Conservation (phyloP, 2,888 invertebrate genomes). For the Thecocarcelia acutangulata region DNA sequence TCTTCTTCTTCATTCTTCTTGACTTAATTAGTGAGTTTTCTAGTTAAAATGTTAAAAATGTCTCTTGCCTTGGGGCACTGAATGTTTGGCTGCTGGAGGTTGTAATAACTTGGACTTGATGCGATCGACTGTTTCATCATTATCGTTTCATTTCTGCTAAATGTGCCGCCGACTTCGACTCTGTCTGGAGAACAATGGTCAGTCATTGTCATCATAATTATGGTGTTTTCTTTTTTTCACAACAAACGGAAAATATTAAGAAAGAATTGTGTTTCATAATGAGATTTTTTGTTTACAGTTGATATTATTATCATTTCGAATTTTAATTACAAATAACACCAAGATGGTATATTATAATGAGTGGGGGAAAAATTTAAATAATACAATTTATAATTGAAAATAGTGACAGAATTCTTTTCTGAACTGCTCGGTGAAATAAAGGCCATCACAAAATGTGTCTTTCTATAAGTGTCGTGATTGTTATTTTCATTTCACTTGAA, state of each 20-base stretch:
- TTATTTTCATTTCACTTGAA: too few species aligned
- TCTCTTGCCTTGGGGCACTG: not conserved
- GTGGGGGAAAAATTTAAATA: not conserved
- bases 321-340: not conserved
- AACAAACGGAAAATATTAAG: not conserved
- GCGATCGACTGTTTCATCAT: not conserved
- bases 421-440: too few species aligned
- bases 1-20: not conserved
- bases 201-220: conserved; percentile 36
- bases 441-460: too few species aligned
- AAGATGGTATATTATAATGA: not conserved
- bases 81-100: not conserved
- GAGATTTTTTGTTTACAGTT: not conserved
- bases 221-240: conserved; percentile 24
- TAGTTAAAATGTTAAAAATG: conserved; percentile 44
- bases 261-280: conserved; percentile 12
- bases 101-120: conserved; percentile 19
- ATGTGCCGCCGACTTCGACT: conserved; percentile 13
- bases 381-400: not conserved
- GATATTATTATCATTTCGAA: not conserved
- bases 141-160: conserved; percentile 14
- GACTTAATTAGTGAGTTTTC: conserved; percentile 50
- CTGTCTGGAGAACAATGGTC: conserved; percentile 45
- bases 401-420: too few species aligned
- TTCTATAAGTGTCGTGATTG: too few species aligned